Evolutionary conservation across 2,113 vertebrate genomes (phyloP).

Genomic region (Herpailurus yagouaroundi): DNA sequence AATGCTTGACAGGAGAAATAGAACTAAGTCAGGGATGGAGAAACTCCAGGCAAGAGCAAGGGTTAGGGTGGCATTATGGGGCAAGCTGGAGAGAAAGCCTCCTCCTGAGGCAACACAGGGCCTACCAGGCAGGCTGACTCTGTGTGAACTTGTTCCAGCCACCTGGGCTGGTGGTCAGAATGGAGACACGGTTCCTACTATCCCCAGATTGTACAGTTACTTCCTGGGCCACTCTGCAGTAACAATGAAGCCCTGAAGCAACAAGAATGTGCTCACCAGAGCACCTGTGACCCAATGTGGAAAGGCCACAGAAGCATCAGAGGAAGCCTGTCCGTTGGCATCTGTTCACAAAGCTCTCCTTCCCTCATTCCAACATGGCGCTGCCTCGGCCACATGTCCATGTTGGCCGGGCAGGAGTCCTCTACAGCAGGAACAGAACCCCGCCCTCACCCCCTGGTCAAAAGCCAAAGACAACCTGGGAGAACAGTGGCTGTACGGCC

Average conservation of each 20-base stretch:
- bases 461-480: background rate
- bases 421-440: background rate
- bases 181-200: background rate
- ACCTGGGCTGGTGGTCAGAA: background rate
- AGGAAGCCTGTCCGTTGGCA: background rate
- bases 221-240: background rate
- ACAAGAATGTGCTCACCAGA: background rate
- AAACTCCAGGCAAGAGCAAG: background rate
- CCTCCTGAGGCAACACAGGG: background rate
- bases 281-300: background rate
- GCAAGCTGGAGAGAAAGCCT: background rate
- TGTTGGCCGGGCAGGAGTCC: background rate
- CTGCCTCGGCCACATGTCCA: background rate
- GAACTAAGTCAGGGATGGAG: background rate
- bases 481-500: background rate
- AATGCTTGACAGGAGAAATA: background rate
- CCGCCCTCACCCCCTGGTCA: too few species aligned
- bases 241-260: background rate
- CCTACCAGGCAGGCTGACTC: background rate
- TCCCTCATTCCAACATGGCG: background rate
- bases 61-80: background rate
- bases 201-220: fast-evolving
- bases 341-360: background rate
- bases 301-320: background rate
- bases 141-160: background rate